A percentile compares a stretch with the other conserved stretches of the same genome.
Evolutionary conservation across 1,140 invertebrate species (phyloP).

Genomic region (Mesaphorura yosii): DNA sequence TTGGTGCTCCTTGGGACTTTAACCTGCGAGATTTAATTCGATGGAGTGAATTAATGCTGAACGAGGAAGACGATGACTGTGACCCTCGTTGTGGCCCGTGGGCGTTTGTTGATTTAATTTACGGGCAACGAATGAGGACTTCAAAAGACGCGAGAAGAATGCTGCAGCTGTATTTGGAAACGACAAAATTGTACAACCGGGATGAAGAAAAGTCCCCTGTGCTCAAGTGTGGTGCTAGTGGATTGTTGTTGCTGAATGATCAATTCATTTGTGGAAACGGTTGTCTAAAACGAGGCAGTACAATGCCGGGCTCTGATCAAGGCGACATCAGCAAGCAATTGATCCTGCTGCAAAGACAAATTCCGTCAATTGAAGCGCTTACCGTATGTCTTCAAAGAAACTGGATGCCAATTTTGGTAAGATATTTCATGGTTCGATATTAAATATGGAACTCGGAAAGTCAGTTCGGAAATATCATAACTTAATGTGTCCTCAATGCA

Average conservation of each 20-base stretch:
- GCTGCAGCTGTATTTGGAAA: constrained; percentile 11
- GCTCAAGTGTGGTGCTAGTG: constrained; percentile 31
- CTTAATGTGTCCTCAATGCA: constrained; percentile 35
- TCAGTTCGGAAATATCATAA: constrained; percentile 1
- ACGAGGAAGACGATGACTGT: constrained; percentile 30
- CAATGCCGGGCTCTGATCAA: constrained; percentile 1
- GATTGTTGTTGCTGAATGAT: constrained; percentile 35
- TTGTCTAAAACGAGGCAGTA: constrained; percentile 36
- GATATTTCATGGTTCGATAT: neutral
- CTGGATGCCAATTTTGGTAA: constrained; percentile 81
- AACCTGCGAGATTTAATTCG: constrained; percentile 89
- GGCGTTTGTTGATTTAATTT: constrained; percentile 61
- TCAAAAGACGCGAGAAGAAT: constrained; percentile 54
- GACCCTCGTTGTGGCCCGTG: constrained; percentile 42
- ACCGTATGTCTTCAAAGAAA: constrained; percentile 75
- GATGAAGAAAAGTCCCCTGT: constrained; percentile 12
- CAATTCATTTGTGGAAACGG: constrained; percentile 49
- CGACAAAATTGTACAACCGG: neutral
- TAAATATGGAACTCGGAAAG: neutral
- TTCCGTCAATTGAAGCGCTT: constrained; percentile 55
- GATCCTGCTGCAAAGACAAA: constrained; percentile 54
- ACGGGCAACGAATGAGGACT: constrained; percentile 67
- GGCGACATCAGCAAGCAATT: constrained; percentile 33
- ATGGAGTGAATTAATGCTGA: constrained; percentile 64
- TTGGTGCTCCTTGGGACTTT: constrained; percentile 87